These are phyloP conservation scores for Neosilurus mollespiculum DNA, from an alignment of 2,797 vertebrate species.

Conservation along the genomic window DNA sequence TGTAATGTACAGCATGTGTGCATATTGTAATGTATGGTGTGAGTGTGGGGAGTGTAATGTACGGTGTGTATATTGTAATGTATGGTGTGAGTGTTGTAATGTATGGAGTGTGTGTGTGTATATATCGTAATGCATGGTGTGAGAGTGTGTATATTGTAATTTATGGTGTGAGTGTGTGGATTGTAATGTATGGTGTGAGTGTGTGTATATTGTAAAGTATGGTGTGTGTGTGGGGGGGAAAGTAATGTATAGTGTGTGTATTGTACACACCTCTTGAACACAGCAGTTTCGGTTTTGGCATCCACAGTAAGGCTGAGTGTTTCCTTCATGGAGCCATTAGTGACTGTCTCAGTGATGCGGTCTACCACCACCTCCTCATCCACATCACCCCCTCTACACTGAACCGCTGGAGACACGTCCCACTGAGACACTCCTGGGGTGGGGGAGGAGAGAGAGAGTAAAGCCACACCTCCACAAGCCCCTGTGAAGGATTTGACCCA, in stretches of 20 bases:
- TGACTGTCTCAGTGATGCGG: constrained; percentile 96
- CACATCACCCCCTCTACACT: constrained; percentile 76
- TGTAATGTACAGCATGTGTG: no score
- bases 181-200: no score
- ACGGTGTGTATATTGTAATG: no score
- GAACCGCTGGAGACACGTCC: constrained; percentile 68
- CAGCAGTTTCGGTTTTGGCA: constrained; percentile 97
- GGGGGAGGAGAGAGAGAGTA: not conserved
- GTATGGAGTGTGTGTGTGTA: no score
- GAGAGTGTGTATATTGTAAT: no score
- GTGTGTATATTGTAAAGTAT: not conserved
- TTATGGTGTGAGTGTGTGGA: no score
- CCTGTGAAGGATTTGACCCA: no score
- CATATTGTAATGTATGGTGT: no score
- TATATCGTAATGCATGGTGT: no score
- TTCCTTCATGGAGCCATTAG: constrained; percentile 98
- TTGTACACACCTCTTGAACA: constrained; percentile 93
- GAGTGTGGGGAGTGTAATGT: no score
- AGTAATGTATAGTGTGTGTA: not conserved
- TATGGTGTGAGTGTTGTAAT: no score
- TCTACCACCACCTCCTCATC: constrained; percentile 78
- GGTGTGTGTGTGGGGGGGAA: no score
- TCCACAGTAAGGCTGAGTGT: constrained; percentile 98
- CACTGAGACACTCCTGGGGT: constrained; percentile 69
- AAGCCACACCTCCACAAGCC: not conserved